A percentile compares a stretch with the other conserved stretches of the same genome.
Evolutionary conservation across 2,113 vertebrate genomes (phyloP).

Genomic region (Toxostoma redivivum): DNA sequence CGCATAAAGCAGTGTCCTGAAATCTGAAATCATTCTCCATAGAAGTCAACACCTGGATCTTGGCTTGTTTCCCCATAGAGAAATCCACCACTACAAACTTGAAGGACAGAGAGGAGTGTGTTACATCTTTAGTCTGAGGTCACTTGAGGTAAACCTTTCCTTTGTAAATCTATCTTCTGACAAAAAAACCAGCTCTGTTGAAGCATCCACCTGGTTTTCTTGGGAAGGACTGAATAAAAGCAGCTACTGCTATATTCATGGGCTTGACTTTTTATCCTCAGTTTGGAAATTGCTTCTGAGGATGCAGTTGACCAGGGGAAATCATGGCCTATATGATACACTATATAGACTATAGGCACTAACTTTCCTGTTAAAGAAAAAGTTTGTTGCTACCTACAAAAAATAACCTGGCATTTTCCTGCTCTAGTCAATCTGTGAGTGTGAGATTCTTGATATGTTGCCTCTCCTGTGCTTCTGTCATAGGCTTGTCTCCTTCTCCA

Average conservation of each 20-base stretch:
- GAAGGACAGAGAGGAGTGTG: not conserved
- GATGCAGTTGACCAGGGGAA: not conserved
- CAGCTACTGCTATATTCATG: not conserved
- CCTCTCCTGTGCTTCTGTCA: not conserved
- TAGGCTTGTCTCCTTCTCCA: not conserved
- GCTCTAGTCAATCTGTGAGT: not conserved
- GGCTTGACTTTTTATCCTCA: not conserved
- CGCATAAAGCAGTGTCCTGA: not conserved
- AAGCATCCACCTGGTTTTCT: not conserved
- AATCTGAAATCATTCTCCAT: not conserved
- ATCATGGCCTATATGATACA: not conserved
- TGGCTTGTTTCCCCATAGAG: not conserved
- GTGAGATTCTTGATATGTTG: not conserved
- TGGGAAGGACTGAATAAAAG: not conserved
- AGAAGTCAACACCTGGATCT: not conserved
- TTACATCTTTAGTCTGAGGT: not conserved
- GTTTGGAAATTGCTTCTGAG: not conserved
- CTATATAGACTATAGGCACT: not conserved
- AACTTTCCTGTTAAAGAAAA: not conserved
- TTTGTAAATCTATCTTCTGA: not conserved
- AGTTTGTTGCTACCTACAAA: not conserved
- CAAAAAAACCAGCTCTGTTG: not conserved
- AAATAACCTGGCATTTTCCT: not conserved
- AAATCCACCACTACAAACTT: not conserved
- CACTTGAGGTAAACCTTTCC: conserved; percentile 22